A percentile compares a stretch with the other conserved stretches of the same genome.
Evolutionary conservation across 1,140 invertebrate species (phyloP).

Genomic region (Sycophaga agraensis): DNA sequence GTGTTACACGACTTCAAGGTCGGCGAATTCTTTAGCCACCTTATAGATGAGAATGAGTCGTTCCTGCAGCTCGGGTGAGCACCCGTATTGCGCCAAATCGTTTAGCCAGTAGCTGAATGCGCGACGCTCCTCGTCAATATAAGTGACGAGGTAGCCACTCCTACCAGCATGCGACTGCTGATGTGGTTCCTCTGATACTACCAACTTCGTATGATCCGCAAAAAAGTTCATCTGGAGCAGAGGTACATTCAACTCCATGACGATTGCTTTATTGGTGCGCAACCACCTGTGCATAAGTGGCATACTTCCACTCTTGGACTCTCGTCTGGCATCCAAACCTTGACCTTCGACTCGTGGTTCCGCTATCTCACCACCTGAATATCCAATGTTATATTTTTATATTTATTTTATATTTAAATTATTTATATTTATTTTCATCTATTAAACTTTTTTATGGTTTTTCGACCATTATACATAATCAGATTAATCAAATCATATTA

Average conservation of each 20-base stretch:
- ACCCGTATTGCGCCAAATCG: constrained; percentile 62
- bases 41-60: constrained; percentile 64
- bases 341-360: background rate
- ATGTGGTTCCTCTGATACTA: constrained; percentile 65
- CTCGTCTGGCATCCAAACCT: background rate
- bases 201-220: constrained; percentile 77
- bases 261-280: constrained; percentile 72
- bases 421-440: too few relatives aligned
- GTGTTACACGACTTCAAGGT: constrained; percentile 46
- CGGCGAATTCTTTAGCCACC: constrained; percentile 57
- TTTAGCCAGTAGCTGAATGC: constrained; percentile 64
- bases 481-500: too few relatives aligned
- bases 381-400: too few relatives aligned
- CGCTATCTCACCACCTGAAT: constrained; percentile 8
- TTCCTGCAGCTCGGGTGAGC: constrained; percentile 60
- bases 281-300: constrained; percentile 73
- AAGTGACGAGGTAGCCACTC: constrained; percentile 61
- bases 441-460: too few relatives aligned
- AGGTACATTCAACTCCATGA: constrained; percentile 65
- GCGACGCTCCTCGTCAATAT: constrained; percentile 66
- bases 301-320: constrained; percentile 56
- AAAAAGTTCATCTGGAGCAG: constrained; percentile 72
- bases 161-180: background rate
- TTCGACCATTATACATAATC: too few relatives aligned
- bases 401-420: too few relatives aligned